A percentile compares a stretch with the other conserved stretches of the same genome.
These are phyloP conservation scores for Apamea sordens DNA, from an alignment of 2,888 invertebrate species.

Conservation along the genomic window DNA sequence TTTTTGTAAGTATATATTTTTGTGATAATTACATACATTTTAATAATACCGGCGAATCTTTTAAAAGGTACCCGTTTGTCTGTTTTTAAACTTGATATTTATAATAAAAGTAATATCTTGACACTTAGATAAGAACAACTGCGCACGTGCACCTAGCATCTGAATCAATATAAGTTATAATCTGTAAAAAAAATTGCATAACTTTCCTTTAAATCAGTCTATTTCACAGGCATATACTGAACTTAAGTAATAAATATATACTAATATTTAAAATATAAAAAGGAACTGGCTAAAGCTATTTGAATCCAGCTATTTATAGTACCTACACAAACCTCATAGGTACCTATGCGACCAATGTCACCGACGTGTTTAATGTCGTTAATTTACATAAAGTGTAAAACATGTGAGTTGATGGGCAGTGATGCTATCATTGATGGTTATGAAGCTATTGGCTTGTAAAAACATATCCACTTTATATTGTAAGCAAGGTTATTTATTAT, in stretches of 20 bases:
- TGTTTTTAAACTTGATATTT: conserved; percentile 6
- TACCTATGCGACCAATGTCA: conserved; percentile 25
- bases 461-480: conserved; percentile 9
- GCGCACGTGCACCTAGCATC: background rate
- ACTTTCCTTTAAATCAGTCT: conserved; percentile 41
- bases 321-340: conserved; percentile 39
- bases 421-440: conserved; percentile 14
- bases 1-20: background rate
- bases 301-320: conserved; percentile 54
- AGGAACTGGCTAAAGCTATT: conserved; percentile 49
- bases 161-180: conserved; percentile 10
- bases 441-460: conserved; percentile 1
- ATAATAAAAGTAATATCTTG: background rate
- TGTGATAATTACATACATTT: background rate
- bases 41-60: conserved; percentile 7
- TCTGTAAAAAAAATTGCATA: background rate
- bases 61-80: conserved; percentile 14
- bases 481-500: background rate
- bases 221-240: conserved; percentile 29
- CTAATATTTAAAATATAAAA: conserved; percentile 10
- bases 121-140: conserved; percentile 1
- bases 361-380: conserved; percentile 34
- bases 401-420: conserved; percentile 15
- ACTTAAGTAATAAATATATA: conserved; percentile 15
- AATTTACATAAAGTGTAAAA: conserved; percentile 53